Percentiles rank a stretch among this genome's conserved stretches.
phyloP scores from a whole-genome alignment of 2,797 vertebrate species.

The Anabacerthia variegaticeps region DNA sequence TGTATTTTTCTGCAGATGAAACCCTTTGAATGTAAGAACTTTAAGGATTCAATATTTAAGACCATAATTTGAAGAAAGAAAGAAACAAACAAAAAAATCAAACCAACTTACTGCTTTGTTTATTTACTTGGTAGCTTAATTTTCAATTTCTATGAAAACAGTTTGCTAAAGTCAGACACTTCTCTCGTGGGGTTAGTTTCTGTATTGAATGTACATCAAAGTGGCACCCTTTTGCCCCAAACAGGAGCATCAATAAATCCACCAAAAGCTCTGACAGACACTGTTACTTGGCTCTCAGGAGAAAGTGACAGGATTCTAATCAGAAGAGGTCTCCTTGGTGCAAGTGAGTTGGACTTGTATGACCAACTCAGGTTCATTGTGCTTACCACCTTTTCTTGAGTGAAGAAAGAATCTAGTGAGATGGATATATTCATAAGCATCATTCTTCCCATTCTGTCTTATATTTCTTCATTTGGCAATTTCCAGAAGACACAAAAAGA shows the following conservation, averaged over 20 bases:
- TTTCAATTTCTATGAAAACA: not conserved
- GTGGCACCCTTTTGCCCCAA: not conserved
- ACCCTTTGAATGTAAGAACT: not conserved
- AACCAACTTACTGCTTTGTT: not conserved
- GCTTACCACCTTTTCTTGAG: not conserved
- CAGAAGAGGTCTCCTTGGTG: not conserved
- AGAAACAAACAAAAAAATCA: not conserved
- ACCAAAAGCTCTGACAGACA: not conserved
- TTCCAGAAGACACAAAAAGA: not conserved
- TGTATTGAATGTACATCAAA: not conserved
- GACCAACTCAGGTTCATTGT: not conserved
- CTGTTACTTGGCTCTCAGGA: not conserved
- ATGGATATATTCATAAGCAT: not conserved
- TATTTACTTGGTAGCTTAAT: not conserved
- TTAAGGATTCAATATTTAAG: fast-evolving
- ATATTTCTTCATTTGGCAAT: not conserved
- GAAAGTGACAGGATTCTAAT: not conserved
- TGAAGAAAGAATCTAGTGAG: not conserved
- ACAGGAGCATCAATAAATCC: not conserved
- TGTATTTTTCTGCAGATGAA: not conserved
- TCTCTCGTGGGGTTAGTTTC: not conserved
- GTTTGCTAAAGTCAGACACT: not conserved
- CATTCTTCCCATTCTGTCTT: not conserved
- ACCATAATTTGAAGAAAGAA: not conserved
- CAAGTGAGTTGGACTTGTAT: not conserved